These are phyloP conservation scores for Pachycephus smyrnensis DNA, from an alignment of 2,888 invertebrate genomes.

Conservation along the genomic window DNA sequence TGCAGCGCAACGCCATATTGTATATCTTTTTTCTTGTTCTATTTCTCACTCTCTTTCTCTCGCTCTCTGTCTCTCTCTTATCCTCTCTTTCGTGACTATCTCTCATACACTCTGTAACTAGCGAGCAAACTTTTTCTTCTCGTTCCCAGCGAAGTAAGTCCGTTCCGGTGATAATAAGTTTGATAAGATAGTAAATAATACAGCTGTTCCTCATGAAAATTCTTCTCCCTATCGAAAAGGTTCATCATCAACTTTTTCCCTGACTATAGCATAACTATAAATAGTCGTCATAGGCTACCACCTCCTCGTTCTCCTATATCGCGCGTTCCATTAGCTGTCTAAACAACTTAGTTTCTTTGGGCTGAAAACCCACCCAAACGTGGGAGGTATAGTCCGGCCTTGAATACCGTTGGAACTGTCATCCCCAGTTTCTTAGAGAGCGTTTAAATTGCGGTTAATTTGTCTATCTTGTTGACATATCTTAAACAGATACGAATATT, in stretches of 20 bases:
- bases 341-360: conserved; percentile 25
- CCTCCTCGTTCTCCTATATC: neutral
- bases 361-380: neutral
- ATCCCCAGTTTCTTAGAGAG: neutral
- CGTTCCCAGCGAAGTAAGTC: conserved; percentile 4
- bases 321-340: conserved; percentile 30
- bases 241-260: neutral
- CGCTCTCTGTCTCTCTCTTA: neutral
- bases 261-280: neutral
- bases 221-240: neutral
- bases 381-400: conserved; percentile 2
- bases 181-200: conserved; percentile 32
- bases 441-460: neutral
- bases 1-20: neutral
- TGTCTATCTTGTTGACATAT: neutral
- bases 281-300: neutral
- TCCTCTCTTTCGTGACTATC: neutral
- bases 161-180: conserved; percentile 29
- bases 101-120: neutral
- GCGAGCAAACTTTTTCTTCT: conserved; percentile 4
- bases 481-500: neutral
- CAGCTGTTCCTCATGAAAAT: conserved; percentile 27
- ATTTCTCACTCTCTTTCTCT: neutral
- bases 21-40: neutral
- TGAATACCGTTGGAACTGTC: conserved; percentile 1